A percentile compares a stretch with the other conserved stretches of the same genome.
Evolutionary conservation across 2,888 invertebrate genomes (phyloP).

Genomic region (Emmelina monodactyla): DNA sequence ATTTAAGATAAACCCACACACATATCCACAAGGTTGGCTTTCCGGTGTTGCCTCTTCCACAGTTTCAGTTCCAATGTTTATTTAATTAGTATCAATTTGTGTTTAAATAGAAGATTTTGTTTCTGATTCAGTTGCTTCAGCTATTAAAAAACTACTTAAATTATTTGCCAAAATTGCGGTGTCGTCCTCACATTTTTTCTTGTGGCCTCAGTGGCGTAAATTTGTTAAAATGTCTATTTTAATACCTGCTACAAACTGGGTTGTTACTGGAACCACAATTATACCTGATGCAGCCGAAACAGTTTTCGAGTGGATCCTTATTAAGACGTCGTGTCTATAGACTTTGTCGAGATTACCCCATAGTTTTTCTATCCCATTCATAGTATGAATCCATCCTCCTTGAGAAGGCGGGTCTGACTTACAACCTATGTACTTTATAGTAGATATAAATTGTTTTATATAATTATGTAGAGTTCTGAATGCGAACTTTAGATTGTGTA

Average conservation of each 20-base stretch:
- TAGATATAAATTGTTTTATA: slow-evolving; percentile 7
- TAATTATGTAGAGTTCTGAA: slow-evolving; percentile 1
- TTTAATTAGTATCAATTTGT: neutral
- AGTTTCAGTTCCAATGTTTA: slow-evolving; percentile 5
- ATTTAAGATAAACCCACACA: slow-evolving; percentile 9
- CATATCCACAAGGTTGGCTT: slow-evolving; percentile 14
- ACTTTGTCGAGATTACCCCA: slow-evolving; percentile 3
- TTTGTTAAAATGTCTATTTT: slow-evolving; percentile 11
- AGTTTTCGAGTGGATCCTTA: slow-evolving; percentile 15
- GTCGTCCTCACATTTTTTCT: slow-evolving; percentile 13
- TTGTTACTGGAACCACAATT: slow-evolving; percentile 13
- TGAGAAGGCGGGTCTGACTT: slow-evolving; percentile 9
- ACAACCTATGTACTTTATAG: slow-evolving; percentile 6
- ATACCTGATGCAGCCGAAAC: slow-evolving; percentile 13
- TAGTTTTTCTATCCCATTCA: slow-evolving; percentile 10
- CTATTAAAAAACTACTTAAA: slow-evolving; percentile 6
- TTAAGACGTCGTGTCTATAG: slow-evolving; percentile 9
- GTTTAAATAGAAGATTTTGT: neutral
- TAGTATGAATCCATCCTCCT: slow-evolving; percentile 10
- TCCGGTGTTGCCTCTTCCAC: slow-evolving; percentile 7
- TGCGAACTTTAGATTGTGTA: slow-evolving; percentile 3
- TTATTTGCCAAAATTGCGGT: slow-evolving; percentile 6
- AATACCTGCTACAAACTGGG: slow-evolving; percentile 14
- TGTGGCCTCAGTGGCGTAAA: slow-evolving; percentile 2
- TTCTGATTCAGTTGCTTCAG: neutral